These are phyloP conservation scores for Bellardia bayeri DNA, from an alignment of 2,888 invertebrate genomes.

Conservation along the genomic window DNA sequence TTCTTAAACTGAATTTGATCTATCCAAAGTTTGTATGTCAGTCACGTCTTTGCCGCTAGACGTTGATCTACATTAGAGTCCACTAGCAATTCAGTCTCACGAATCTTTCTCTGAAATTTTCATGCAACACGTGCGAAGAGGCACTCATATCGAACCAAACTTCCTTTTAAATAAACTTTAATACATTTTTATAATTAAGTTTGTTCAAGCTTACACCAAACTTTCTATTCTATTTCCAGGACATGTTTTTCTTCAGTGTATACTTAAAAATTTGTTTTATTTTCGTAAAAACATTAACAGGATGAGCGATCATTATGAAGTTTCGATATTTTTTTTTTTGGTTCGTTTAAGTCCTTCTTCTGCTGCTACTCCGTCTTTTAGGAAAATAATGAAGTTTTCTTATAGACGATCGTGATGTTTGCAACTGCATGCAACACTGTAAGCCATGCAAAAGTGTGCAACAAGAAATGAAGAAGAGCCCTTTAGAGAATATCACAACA, in stretches of 20 bases:
- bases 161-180: no score
- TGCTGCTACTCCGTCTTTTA: background rate
- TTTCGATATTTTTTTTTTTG: constrained; percentile 32
- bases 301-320: constrained; percentile 64
- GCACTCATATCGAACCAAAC: no score
- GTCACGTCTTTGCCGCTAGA: no score
- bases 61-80: no score
- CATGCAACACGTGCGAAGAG: no score
- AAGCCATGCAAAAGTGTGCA: constrained; percentile 44
- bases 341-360: background rate
- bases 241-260: constrained; percentile 34
- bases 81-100: no score
- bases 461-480: constrained; percentile 64
- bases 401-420: constrained; percentile 70
- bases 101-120: no score
- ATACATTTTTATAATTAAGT: no score
- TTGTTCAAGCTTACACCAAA: no score
- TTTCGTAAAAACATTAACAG: constrained; percentile 61
- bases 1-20: no score
- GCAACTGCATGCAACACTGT: constrained; percentile 68
- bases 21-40: no score
- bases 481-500: constrained; percentile 60
- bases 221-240: no score
- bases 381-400: constrained; percentile 63
- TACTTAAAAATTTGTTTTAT: constrained; percentile 43